Evolutionary conservation across 2,113 vertebrate species (phyloP).

Genomic region (Rhinolophus ferrumequinum): DNA sequence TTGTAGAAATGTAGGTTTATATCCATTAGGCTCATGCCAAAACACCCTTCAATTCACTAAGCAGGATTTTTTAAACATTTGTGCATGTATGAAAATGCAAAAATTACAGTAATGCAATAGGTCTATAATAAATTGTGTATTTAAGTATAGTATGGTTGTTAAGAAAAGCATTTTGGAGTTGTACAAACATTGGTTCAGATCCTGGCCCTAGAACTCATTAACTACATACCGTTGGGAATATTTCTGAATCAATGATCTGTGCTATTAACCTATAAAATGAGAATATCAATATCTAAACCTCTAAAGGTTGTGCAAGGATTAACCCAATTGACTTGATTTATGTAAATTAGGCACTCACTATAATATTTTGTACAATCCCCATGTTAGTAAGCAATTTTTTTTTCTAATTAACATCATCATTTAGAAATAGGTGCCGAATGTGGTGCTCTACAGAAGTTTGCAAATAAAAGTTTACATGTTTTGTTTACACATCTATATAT

Average conservation of each 20-base stretch:
- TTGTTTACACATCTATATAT: background rate
- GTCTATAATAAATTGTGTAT: background rate
- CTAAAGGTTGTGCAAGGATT: background rate
- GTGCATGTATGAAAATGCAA: background rate
- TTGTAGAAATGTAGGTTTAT: background rate
- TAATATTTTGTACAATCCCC: background rate
- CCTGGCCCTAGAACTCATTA: background rate
- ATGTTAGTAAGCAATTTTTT: background rate
- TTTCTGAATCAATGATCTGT: background rate
- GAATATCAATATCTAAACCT: background rate
- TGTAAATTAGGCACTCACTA: background rate
- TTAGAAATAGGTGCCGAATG: background rate
- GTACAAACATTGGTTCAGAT: background rate
- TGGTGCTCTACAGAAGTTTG: background rate
- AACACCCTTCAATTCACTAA: background rate
- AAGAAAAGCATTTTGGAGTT: background rate
- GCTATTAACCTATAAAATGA: background rate
- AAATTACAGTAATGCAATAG: background rate
- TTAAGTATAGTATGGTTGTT: background rate
- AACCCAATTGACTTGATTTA: background rate
- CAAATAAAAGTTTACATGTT: background rate
- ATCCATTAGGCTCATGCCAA: background rate
- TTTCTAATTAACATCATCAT: background rate
- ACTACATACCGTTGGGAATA: background rate
- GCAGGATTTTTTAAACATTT: background rate